Conservation (phyloP, 2,797 vertebrate species). For the Margarornis squamiger region DNA sequence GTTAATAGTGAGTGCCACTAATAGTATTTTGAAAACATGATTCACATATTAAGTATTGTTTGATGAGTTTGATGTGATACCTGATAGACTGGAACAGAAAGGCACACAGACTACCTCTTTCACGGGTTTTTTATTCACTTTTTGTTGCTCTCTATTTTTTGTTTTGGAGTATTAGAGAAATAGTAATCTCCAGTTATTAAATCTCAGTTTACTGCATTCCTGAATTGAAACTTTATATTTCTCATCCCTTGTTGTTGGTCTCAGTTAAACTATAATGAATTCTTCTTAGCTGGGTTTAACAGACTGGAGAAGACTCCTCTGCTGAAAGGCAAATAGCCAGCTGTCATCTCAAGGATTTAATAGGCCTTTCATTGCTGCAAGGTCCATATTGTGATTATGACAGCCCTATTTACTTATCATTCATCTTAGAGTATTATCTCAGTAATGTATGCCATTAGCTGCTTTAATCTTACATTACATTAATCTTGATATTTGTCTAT, state of each 20-base stretch:
- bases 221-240: background rate
- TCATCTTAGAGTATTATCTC: background rate
- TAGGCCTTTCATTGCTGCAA: background rate
- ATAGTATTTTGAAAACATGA: background rate
- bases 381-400: background rate
- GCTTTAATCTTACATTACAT: background rate
- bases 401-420: background rate
- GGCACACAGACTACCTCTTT: background rate
- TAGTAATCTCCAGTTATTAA: background rate
- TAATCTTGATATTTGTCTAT: background rate
- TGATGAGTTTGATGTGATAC: background rate
- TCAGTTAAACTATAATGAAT: background rate
- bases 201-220: background rate
- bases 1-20: background rate
- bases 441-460: background rate
- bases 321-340: background rate
- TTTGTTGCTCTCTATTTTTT: background rate
- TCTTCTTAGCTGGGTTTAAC: background rate
- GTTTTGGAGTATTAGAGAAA: background rate
- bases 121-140: background rate
- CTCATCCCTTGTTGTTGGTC: background rate
- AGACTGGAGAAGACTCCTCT: background rate
- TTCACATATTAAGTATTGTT: background rate
- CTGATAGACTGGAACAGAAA: background rate
- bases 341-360: background rate